These are phyloP conservation scores for Tetrax tetrax DNA, from an alignment of 2,113 vertebrate species.

Conservation along the genomic window DNA sequence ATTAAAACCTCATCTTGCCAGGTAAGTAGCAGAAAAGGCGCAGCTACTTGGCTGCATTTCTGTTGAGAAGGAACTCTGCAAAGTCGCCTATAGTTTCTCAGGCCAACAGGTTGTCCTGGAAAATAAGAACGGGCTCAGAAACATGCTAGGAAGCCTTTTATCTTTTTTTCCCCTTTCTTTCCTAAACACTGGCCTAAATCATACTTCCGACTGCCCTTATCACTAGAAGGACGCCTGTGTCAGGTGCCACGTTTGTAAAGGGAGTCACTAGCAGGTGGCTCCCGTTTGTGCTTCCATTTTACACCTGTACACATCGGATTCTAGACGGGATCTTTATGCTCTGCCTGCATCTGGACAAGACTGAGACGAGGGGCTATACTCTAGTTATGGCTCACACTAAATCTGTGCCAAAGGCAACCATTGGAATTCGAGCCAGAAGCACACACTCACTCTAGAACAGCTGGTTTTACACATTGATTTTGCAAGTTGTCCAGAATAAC, in stretches of 20 bases:
- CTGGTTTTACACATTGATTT: neutral
- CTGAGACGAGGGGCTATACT: neutral
- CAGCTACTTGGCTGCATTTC: neutral
- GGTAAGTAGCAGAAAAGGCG: fast-evolving
- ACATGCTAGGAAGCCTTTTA: neutral
- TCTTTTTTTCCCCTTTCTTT: neutral
- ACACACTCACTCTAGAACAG: neutral
- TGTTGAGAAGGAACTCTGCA: neutral
- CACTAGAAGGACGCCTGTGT: neutral
- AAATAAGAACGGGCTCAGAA: neutral
- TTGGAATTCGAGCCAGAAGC: neutral
- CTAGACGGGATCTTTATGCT: neutral
- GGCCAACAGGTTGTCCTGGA: neutral
- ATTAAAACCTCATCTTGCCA: neutral
- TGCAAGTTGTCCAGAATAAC: neutral
- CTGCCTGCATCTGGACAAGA: neutral
- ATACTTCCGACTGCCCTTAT: neutral
- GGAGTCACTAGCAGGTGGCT: neutral
- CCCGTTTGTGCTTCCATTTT: neutral
- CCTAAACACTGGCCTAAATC: neutral
- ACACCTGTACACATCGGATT: neutral
- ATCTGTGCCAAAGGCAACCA: neutral
- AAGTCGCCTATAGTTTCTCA: neutral
- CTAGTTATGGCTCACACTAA: neutral
- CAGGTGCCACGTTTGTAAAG: neutral